Evolutionary conservation across 2,113 vertebrate genomes (phyloP).

Genomic region (Colinus virginianus): DNA sequence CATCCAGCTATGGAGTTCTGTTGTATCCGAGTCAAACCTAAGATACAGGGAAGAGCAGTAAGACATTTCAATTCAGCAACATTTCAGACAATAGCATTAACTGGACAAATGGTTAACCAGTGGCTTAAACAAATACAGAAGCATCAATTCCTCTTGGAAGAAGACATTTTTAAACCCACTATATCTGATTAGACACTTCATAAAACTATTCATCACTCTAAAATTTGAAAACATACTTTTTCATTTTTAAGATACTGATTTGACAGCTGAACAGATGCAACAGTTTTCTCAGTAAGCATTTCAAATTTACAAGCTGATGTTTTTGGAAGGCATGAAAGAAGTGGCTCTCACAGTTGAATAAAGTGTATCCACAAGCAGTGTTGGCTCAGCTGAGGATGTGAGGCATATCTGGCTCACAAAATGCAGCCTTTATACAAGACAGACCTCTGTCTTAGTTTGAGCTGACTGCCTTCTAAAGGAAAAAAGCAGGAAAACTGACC

Average conservation of each 20-base stretch:
- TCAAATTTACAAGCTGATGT: not conserved
- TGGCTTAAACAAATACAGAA: not conserved
- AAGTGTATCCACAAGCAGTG: not conserved
- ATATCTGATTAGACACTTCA: not conserved
- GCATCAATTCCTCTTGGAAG: not conserved
- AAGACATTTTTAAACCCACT: not conserved
- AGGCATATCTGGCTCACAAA: not conserved
- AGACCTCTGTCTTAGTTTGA: not conserved
- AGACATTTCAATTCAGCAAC: not conserved
- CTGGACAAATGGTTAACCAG: not conserved
- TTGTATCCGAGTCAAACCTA: conserved; percentile 96
- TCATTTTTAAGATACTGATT: not conserved
- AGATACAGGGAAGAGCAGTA: not conserved
- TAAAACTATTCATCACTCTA: not conserved
- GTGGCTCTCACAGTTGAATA: not conserved
- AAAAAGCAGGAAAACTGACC: not conserved
- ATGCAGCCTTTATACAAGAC: not conserved
- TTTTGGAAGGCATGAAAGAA: conserved; percentile 4
- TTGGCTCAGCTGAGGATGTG: not conserved
- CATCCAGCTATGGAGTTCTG: conserved; percentile 98
- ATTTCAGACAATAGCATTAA: not conserved
- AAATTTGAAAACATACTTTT: not conserved
- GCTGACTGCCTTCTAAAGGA: not conserved
- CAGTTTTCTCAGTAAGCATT: not conserved
- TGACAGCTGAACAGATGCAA: not conserved